Evolutionary conservation across 2,888 invertebrate genomes (phyloP).

Genomic region (Idaea aversata): DNA sequence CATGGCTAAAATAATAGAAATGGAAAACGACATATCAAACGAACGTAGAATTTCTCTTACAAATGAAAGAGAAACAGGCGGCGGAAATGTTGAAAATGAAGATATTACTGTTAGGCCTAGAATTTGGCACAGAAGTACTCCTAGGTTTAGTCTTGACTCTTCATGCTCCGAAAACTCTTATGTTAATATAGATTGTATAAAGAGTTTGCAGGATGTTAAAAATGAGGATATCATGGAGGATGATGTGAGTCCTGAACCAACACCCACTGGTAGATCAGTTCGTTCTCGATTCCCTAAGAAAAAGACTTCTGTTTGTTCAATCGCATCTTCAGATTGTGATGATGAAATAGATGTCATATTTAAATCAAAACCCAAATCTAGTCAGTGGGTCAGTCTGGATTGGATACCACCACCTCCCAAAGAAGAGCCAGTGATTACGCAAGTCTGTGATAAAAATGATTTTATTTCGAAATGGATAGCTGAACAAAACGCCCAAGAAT

Average conservation of each 20-base stretch:
- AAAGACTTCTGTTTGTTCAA: conserved; percentile 76
- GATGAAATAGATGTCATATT: conserved; percentile 78
- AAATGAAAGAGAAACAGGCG: conserved; percentile 73
- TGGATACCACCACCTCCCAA: conserved; percentile 76
- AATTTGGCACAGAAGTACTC: conserved; percentile 63
- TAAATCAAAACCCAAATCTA: conserved; percentile 80
- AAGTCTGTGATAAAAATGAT: conserved; percentile 79
- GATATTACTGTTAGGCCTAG: conserved; percentile 65
- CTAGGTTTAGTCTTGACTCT: conserved; percentile 77
- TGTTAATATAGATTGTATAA: conserved; percentile 76
- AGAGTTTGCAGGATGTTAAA: conserved; percentile 77
- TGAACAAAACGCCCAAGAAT: conserved; percentile 72
- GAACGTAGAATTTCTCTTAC: conserved; percentile 73
- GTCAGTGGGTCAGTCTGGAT: conserved; percentile 80
- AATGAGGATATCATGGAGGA: conserved; percentile 64
- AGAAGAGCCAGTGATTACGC: conserved; percentile 75
- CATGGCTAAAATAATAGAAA: conserved; percentile 76
- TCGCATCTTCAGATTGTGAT: conserved; percentile 77
- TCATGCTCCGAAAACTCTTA: conserved; percentile 80
- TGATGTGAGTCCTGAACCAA: conserved; percentile 53
- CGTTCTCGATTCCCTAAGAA: conserved; percentile 72
- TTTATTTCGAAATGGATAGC: conserved; percentile 79
- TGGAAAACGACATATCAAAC: conserved; percentile 76
- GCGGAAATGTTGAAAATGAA: conserved; percentile 59
- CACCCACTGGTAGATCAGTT: conserved; percentile 59